Evolutionary conservation across 2,888 invertebrate species (phyloP).

Genomic region (Candidula unifasciata): DNA sequence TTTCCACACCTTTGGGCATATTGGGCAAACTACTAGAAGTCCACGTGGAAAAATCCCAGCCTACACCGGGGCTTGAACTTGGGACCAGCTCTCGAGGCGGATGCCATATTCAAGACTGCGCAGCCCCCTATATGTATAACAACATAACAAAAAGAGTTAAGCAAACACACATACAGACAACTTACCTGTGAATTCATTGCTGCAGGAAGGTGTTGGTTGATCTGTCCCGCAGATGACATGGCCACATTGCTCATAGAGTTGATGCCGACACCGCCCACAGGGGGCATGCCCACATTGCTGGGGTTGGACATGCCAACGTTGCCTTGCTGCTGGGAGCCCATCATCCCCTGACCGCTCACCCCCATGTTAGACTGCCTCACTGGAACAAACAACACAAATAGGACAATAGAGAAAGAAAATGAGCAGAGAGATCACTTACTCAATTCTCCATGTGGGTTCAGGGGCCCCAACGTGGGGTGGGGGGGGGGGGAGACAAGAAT

Average conservation of each 20-base stretch:
- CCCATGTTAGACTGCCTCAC: conserved; percentile 35
- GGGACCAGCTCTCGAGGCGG: no score
- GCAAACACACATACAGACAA: neutral
- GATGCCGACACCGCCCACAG: neutral
- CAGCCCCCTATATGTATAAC: no score
- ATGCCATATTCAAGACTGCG: no score
- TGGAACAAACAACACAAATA: neutral
- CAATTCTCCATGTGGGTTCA: no score
- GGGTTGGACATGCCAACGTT: conserved; percentile 10
- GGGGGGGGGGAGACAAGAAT: no score
- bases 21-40: no score
- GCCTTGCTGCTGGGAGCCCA: neutral
- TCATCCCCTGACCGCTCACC: conserved; percentile 19
- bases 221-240: conserved; percentile 13
- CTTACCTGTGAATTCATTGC: conserved; percentile 31
- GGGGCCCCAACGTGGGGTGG: no score
- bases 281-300: conserved; percentile 4
- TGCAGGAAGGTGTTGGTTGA: conserved; percentile 30
- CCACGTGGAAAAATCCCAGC: no score
- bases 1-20: no score
- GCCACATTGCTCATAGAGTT: neutral
- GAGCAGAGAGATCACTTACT: no score
- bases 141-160: neutral
- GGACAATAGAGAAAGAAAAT: no score
- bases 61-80: no score